A percentile compares a stretch with the other conserved stretches of the same genome.
phyloP scores from a whole-genome alignment of 2,797 vertebrate species.

The Sitta carolinensis region DNA sequence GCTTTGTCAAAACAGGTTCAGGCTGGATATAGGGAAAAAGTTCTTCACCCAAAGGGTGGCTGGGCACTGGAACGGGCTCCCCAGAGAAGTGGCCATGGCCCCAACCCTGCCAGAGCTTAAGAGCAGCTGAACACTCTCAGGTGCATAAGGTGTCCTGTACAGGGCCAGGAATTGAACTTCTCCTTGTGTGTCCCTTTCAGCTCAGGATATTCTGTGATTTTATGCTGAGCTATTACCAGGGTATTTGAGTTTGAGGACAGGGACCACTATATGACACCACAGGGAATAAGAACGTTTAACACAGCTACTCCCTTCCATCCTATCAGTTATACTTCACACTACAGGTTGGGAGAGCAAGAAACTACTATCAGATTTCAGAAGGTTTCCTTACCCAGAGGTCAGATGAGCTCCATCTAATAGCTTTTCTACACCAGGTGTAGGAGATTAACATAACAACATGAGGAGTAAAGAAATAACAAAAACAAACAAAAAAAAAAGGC shows the following conservation, averaged over 20 bases:
- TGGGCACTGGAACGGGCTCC: not conserved
- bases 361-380: not conserved
- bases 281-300: not conserved
- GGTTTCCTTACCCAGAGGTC: not conserved
- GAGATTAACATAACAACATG: not conserved
- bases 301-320: not conserved
- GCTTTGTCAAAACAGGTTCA: not conserved
- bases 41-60: not conserved
- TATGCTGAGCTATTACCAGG: not conserved
- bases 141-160: not conserved
- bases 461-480: not conserved
- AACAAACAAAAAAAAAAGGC: too few species aligned
- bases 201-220: not conserved
- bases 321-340: not conserved
- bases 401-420: not conserved
- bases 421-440: not conserved
- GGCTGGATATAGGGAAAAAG: not conserved
- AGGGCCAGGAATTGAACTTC: not conserved
- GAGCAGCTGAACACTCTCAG: not conserved
- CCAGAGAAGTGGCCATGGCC: not conserved
- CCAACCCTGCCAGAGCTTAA: not conserved
- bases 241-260: not conserved
- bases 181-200: not conserved
- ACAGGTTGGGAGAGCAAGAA: not conserved
- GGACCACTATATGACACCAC: not conserved